phyloP scores from a whole-genome alignment of 2,113 vertebrate genomes.

The Columbina picui region DNA sequence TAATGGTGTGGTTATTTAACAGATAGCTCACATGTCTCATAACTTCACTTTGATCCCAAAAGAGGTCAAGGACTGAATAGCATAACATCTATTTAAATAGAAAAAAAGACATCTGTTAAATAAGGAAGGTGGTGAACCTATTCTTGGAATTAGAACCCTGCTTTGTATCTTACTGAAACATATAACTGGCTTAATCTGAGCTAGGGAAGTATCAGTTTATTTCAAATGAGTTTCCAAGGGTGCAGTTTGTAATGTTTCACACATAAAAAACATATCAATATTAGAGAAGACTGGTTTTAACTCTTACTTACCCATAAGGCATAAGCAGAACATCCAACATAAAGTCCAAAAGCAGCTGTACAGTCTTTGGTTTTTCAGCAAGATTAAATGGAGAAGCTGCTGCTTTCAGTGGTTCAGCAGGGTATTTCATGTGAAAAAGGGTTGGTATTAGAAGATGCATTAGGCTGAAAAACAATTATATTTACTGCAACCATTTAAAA shows the following conservation, averaged over 20 bases:
- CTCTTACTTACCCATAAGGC: slow-evolving; percentile 92
- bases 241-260: not conserved
- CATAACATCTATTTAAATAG: not conserved
- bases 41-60: not conserved
- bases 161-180: not conserved
- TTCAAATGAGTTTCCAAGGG: not conserved
- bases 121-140: not conserved
- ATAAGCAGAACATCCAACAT: slow-evolving; percentile 98
- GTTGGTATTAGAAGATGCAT: slow-evolving; percentile 98
- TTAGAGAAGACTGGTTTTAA: not conserved
- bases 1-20: not conserved
- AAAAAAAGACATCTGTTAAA: not conserved
- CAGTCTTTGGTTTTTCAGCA: slow-evolving; percentile 96
- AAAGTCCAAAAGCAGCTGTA: slow-evolving; percentile 96
- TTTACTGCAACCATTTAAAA: slow-evolving; percentile 76
- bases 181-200: not conserved
- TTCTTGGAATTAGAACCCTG: not conserved
- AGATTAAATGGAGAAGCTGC: slow-evolving; percentile 89
- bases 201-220: not conserved
- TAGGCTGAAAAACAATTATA: slow-evolving; percentile 86
- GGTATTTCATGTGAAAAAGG: slow-evolving; percentile 97
- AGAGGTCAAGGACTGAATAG: not conserved
- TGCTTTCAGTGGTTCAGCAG: slow-evolving; percentile 86
- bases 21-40: not conserved
- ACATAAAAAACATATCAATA: not conserved